Base-by-base conservation (phyloP, 2,113 vertebrate species). In the Notechis scutatus region DNA sequence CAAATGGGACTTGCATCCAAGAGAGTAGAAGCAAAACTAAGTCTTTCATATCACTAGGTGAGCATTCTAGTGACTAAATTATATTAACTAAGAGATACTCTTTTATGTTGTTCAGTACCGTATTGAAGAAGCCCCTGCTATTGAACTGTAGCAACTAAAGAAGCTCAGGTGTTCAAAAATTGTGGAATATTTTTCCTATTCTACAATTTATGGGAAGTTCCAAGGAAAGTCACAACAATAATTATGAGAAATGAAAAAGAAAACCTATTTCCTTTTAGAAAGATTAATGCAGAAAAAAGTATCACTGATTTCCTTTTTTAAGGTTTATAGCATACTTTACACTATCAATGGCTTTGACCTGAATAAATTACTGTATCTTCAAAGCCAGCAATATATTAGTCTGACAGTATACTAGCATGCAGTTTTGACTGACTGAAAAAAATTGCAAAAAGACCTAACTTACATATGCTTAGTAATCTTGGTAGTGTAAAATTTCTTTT, bases 331-430 rank as follows among this genome's bases (percentile, higher is more conserved):
- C 69, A 74, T 74, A 18, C 15, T 34, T 74, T 74, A 34, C 34
- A 39, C n/a, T 74, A 15, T 74, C 69, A 74, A 8, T 74, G 15
- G 14, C 6, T 18, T 74, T 74, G 18, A 39, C 69, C 69, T 39
- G 34, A 81, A 81, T 95, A 95, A 96, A 92, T 89, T 45, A 47
- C 93, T 85, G 42, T 59, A 90, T 18, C 56, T 95, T 92, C 39
- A 93, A 89, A 93, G 50, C 89, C 95, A 93, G 12, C 95, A 97
- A 93, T 55, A 90, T 90, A 81, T 61, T 81, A 81, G 59, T 94
- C 94, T 95, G 39, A 52, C 94, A 93, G 64, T 39, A 21, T 8
- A 39, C 34, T 81, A 81, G n/a, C 18, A 81, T 39, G 18, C 34
- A 39, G 18, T 39, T 81, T 81, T 81, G 74, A 81, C 18, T 42